Conservation (phyloP, 2,797 vertebrate genomes). For the Neosilurus hyrtlii region DNA sequence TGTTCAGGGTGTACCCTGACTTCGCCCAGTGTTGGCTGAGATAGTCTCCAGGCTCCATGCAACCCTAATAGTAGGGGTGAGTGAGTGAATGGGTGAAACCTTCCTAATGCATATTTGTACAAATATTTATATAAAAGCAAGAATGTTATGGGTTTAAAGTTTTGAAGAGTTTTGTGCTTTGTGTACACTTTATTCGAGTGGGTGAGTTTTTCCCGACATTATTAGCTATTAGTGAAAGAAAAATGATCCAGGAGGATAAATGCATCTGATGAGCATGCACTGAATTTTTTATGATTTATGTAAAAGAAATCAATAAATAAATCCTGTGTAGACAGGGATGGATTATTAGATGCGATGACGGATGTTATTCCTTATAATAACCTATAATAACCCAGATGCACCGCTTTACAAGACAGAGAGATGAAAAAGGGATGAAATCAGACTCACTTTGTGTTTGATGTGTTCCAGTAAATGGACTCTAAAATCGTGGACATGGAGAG, state of each 20-base stretch:
- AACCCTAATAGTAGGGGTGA: no score
- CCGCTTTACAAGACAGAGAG: not conserved
- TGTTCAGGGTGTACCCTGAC: no score
- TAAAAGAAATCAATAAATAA: not conserved
- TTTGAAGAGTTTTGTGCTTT: not conserved
- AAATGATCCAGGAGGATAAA: not conserved
- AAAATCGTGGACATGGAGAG: constrained; percentile 63
- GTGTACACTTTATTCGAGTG: no score
- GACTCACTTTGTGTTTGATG: constrained; percentile 74
- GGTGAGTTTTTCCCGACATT: not conserved
- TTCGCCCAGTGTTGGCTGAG: no score
- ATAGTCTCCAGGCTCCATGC: no score
- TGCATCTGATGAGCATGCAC: not conserved
- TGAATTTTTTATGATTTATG: not conserved
- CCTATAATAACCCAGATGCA: not conserved
- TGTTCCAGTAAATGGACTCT: constrained; percentile 76
- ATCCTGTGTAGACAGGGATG: not conserved
- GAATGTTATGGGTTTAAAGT: not conserved
- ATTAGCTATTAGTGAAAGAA: not conserved
- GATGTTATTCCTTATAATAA: not conserved
- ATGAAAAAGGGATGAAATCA: not conserved
- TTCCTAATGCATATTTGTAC: not conserved
- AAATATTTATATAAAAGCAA: not conserved
- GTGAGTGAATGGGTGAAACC: no score
- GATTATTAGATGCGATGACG: not conserved